Conservation (phyloP, 1,140 invertebrate genomes). For the Ostrea denselamellosa region DNA sequence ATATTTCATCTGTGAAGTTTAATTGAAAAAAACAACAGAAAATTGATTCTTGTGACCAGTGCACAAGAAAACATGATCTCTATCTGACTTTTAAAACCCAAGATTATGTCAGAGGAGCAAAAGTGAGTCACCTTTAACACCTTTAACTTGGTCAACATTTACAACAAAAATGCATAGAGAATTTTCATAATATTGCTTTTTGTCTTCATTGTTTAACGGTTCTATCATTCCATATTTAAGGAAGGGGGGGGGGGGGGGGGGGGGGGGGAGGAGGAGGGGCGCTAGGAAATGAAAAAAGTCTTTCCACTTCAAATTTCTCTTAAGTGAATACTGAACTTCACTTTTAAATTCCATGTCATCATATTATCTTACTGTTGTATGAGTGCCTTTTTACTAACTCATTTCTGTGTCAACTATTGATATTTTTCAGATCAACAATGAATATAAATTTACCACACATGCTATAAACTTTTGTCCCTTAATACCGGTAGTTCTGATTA, state of each 20-base stretch:
- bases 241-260: no score
- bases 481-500: not conserved
- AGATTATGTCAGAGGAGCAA: constrained; percentile 5
- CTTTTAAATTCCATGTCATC: no score
- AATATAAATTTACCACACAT: not conserved
- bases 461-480: not conserved
- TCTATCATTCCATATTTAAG: no score
- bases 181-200: no score
- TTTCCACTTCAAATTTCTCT: not conserved
- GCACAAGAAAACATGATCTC: not conserved
- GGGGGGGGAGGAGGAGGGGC: no score
- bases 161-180: no score
- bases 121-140: not conserved
- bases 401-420: no score
- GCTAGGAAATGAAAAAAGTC: no score
- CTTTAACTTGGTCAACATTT: not conserved
- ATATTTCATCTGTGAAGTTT: not conserved
- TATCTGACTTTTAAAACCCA: not conserved
- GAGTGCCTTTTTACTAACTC: no score
- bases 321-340: not conserved
- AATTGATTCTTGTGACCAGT: not conserved
- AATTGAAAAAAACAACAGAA: not conserved
- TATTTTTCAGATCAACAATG: no score
- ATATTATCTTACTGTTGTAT: no score
- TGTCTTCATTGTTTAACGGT: no score